Base-by-base conservation (phyloP, 2,888 invertebrate species). In the Lithophane leautieri region DNA sequence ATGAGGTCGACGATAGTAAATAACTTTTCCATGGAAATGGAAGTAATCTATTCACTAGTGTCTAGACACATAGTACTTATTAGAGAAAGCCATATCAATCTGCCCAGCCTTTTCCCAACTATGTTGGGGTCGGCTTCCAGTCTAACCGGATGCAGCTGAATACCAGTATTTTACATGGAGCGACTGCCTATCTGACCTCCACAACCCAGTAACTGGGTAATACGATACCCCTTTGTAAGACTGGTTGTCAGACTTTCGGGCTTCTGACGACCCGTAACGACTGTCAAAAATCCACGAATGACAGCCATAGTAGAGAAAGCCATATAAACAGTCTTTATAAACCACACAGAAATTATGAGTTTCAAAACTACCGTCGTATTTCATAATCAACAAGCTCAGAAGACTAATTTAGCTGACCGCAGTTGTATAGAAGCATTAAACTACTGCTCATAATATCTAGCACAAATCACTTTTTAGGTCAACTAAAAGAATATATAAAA, bases 311-410 rank as follows among this genome's bases (percentile, higher is more conserved):
- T n/a, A n/a, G 34, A 50, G 8, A 50, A 50, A n/a, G 54, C 12
- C 12, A n/a, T 60, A n/a, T 50, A 19, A 28, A 60, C n/a, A 14
- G 1, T 16, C 61, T 28, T 34, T 52, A 47, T 76, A 75, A 56
- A 40, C 63, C 2, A 28, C 47, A n/a, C 40, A 25, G 40, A 62
- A 34, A 34, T 76, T 34, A 62, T 34, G n/a, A 56, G 62, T 54
- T 61, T n/a, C 6, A 50, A 76, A 75, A 75, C 56, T 56, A 65
- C 63, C 22, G 7, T 14, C 56, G 19, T 28, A 65, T 75, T 56
- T 65, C 25, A 65, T 76, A 63, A 47, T 76, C 0, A 76, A 63
- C 76, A 40, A 63, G n/a, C 40, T 58, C 65, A 11, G 47, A 14
- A 12, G 47, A 40, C 25, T 14, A 77, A 77, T 77, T 63, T 47